These are phyloP conservation scores for Phoxinus phoxinus DNA, from an alignment of 2,113 vertebrate genomes.

Conservation along the genomic window DNA sequence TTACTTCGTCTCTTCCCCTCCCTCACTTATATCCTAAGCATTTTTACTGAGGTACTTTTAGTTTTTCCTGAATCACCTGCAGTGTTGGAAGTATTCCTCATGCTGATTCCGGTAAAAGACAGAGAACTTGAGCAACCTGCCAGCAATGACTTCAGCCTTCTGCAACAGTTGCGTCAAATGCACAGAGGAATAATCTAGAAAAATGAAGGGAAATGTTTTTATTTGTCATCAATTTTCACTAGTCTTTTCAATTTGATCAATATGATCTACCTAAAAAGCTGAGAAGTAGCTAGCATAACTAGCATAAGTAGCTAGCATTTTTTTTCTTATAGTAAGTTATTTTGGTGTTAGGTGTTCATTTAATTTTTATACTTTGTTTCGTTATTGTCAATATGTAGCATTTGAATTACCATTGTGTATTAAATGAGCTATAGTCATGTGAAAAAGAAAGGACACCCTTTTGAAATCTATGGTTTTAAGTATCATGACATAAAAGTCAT, in stretches of 20 bases:
- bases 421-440: not conserved
- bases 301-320: too few relatives aligned
- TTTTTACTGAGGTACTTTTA: not conserved
- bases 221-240: not conserved
- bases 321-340: not conserved
- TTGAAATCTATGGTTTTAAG: too few relatives aligned
- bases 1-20: not conserved
- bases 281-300: not conserved
- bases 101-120: constrained; percentile 99
- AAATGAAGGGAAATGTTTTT: constrained; percentile 45
- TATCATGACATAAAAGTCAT: too few relatives aligned
- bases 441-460: too few relatives aligned
- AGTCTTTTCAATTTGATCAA: not conserved
- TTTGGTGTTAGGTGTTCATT: not conserved
- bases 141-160: constrained; percentile 95
- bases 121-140: constrained; percentile 94
- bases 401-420: not conserved
- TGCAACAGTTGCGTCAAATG: constrained; percentile 95
- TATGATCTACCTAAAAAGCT: not conserved
- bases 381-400: not conserved
- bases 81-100: constrained; percentile 96
- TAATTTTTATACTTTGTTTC: not conserved
- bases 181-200: constrained; percentile 96
- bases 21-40: not conserved
- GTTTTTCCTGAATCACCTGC: constrained; percentile 79